Percentiles rank a stretch among this genome's conserved stretches.
These are phyloP conservation scores for Aplodontia rufa DNA, from an alignment of 2,113 vertebrate genomes.

Conservation along the genomic window DNA sequence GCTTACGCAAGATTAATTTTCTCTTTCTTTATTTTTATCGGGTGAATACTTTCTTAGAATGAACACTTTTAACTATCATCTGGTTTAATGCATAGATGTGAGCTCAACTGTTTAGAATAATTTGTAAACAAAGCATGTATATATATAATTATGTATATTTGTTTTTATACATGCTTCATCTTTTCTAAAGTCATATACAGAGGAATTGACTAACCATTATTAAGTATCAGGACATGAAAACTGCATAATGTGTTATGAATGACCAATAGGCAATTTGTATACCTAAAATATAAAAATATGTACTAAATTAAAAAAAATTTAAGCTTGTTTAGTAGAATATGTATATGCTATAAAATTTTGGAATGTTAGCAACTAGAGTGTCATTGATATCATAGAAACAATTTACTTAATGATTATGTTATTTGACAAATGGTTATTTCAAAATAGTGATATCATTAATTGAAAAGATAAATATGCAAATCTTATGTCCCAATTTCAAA, in stretches of 20 bases:
- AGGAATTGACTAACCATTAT: neutral
- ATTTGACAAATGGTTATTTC: neutral
- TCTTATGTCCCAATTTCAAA: neutral
- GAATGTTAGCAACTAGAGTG: neutral
- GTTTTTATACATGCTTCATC: neutral
- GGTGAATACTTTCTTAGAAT: neutral
- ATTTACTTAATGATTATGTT: neutral
- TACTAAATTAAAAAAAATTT: neutral
- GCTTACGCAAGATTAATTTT: neutral
- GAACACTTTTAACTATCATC: neutral
- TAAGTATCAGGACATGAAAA: neutral
- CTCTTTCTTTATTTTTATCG: neutral
- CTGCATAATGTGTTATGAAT: neutral
- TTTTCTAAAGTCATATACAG: neutral
- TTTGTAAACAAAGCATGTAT: neutral
- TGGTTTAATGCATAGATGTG: neutral
- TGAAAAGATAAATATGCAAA: neutral
- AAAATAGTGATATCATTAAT: neutral
- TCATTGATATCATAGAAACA: neutral
- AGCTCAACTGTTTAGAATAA: neutral
- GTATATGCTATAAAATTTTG: neutral
- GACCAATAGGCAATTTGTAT: neutral
- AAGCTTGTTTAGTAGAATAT: constrained; percentile 11
- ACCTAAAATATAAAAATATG: neutral
- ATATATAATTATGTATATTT: neutral